Evolutionary conservation across 1,140 invertebrate genomes (phyloP).

Genomic region (Cydia strobilella): DNA sequence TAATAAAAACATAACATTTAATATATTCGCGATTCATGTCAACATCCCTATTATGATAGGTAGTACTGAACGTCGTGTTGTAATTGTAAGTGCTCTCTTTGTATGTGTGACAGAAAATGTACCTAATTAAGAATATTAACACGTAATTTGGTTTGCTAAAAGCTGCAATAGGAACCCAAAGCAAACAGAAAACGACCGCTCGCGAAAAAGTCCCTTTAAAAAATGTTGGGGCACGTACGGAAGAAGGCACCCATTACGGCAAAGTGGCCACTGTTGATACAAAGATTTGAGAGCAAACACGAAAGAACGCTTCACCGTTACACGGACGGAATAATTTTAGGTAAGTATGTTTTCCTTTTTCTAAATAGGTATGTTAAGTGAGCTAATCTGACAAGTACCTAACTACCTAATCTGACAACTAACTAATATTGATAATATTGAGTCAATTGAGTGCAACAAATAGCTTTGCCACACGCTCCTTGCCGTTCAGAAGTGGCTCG

Average conservation of each 20-base stretch:
- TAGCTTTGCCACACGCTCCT: too few relatives aligned
- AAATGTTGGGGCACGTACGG: conserved; percentile 78
- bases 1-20: too few relatives aligned
- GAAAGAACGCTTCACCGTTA: conserved; percentile 33
- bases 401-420: too few relatives aligned
- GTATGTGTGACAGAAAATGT: too few relatives aligned
- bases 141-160: neutral
- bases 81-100: too few relatives aligned
- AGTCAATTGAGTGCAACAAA: too few relatives aligned
- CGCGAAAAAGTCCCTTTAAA: conserved; percentile 79
- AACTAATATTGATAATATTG: too few relatives aligned
- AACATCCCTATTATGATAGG: too few relatives aligned
- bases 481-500: too few relatives aligned
- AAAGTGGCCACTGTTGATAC: conserved; percentile 70
- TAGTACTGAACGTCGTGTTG: too few relatives aligned
- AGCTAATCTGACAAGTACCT: neutral
- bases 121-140: too few relatives aligned
- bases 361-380: neutral
- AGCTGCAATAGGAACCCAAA: conserved; percentile 41
- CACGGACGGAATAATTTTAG: neutral
- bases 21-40: too few relatives aligned
- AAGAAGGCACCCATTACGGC: conserved; percentile 70
- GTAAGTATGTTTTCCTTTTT: neutral
- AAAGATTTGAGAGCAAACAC: conserved; percentile 63
- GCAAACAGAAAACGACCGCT: conserved; percentile 70